Conservation (phyloP, 2,888 invertebrate genomes). For the Drosophila flavopinicola region DNA sequence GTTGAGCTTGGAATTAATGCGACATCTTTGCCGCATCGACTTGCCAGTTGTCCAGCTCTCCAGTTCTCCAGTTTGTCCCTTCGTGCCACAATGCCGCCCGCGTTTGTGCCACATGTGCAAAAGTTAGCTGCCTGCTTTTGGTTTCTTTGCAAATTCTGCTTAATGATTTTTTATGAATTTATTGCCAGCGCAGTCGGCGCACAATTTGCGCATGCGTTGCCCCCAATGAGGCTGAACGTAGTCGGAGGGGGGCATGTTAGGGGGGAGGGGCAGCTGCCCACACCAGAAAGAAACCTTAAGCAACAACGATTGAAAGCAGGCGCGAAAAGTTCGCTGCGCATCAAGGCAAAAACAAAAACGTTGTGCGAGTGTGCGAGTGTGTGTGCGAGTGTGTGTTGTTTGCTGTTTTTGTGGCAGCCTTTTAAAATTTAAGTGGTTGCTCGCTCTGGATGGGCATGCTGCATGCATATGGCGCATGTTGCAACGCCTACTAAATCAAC, state of each 20-base stretch:
- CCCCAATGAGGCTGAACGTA: slow-evolving; percentile 71
- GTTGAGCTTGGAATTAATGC: slow-evolving; percentile 71
- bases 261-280: slow-evolving; percentile 36
- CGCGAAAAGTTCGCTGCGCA: slow-evolving; percentile 56
- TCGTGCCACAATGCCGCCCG: neutral
- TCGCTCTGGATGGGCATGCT: slow-evolving; percentile 64
- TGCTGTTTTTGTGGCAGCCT: slow-evolving; percentile 54
- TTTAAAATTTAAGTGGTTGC: slow-evolving; percentile 70
- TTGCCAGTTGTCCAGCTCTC: slow-evolving; percentile 39
- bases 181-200: slow-evolving; percentile 69
- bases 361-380: slow-evolving; percentile 25
- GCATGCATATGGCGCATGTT: slow-evolving; percentile 77
- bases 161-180: slow-evolving; percentile 78
- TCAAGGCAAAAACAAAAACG: slow-evolving; percentile 34
- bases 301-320: slow-evolving; percentile 55
- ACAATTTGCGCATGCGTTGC: slow-evolving; percentile 77
- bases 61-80: slow-evolving; percentile 19
- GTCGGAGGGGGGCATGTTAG: neutral
- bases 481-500: slow-evolving; percentile 79
- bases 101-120: slow-evolving; percentile 41
- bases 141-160: slow-evolving; percentile 63
- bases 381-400: slow-evolving; percentile 35
- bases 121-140: slow-evolving; percentile 23
- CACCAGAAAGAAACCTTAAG: slow-evolving; percentile 41
- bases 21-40: slow-evolving; percentile 55